Evolutionary conservation across 2,797 vertebrate genomes (phyloP).

Genomic region (Hypotaenidia philippensis): DNA sequence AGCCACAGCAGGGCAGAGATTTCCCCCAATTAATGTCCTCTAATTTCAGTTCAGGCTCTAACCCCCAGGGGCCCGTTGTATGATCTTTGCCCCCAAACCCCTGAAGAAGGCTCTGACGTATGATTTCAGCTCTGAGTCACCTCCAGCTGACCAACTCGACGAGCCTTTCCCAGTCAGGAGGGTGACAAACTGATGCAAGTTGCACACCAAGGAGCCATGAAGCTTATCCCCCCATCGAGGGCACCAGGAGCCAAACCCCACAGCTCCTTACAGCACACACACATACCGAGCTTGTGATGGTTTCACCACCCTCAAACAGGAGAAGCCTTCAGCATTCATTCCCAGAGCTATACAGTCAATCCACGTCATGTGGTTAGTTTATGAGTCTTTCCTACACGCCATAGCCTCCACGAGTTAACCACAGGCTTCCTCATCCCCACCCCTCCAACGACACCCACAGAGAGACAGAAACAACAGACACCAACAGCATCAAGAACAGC

Average conservation of each 20-base stretch:
- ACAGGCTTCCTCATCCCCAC: neutral
- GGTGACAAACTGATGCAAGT: fast-evolving
- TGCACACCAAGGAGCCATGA: fast-evolving
- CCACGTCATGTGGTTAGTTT: neutral
- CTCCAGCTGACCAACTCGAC: neutral
- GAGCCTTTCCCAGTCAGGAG: neutral
- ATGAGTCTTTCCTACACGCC: fast-evolving
- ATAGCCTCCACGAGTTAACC: neutral
- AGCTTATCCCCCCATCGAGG: fast-evolving
- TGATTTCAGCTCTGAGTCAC: neutral
- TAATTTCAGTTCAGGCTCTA: neutral
- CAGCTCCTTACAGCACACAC: fast-evolving
- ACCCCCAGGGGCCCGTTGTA: fast-evolving
- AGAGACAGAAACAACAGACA: neutral
- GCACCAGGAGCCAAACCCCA: fast-evolving
- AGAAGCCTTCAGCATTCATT: neutral
- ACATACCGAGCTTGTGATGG: fast-evolving
- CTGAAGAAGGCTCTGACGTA: neutral
- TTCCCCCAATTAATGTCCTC: neutral
- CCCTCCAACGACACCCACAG: neutral
- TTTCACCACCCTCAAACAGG: neutral
- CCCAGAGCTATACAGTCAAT: neutral
- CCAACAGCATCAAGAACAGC: neutral
- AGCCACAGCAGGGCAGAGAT: neutral
- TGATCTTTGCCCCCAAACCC: neutral